Percentiles rank a stretch among this genome's conserved stretches.
Conservation (phyloP, 2,113 vertebrate species). For the Pterophyllum scalare region DNA sequence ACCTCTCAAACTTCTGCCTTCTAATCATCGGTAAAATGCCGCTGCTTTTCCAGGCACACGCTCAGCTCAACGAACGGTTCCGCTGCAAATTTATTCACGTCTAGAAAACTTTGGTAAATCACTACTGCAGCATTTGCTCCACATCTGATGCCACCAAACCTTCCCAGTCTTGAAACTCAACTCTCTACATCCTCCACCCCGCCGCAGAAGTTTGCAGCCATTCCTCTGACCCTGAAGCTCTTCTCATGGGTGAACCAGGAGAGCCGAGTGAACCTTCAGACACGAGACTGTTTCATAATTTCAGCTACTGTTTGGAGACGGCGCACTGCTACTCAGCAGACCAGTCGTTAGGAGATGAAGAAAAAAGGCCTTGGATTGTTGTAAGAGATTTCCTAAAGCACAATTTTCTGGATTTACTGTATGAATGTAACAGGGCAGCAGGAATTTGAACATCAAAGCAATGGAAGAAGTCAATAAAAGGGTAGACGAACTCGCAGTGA, state of each 20-base stretch:
- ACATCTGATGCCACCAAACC: neutral
- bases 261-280: slow-evolving; percentile 26
- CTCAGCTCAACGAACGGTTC: neutral
- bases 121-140: neutral
- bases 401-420: slow-evolving; percentile 85
- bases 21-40: slow-evolving; percentile 24
- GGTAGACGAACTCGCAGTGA: neutral
- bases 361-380: slow-evolving; percentile 43
- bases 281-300: slow-evolving; percentile 35
- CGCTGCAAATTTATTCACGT: neutral
- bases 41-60: neutral
- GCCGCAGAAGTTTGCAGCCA: neutral
- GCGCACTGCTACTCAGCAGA: slow-evolving; percentile 45
- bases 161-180: neutral
- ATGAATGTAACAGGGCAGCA: slow-evolving; percentile 84
- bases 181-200: neutral
- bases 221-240: neutral
- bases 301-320: slow-evolving; percentile 43
- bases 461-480: neutral
- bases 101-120: neutral
- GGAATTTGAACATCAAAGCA: neutral
- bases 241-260: slow-evolving; percentile 4
- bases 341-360: neutral
- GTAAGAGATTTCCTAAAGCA: slow-evolving; percentile 85
- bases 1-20: slow-evolving; percentile 26